A percentile compares a stretch with the other conserved stretches of the same genome.
phyloP scores from a whole-genome alignment of 1,140 invertebrate species.

The Drosophila oshimai region DNA sequence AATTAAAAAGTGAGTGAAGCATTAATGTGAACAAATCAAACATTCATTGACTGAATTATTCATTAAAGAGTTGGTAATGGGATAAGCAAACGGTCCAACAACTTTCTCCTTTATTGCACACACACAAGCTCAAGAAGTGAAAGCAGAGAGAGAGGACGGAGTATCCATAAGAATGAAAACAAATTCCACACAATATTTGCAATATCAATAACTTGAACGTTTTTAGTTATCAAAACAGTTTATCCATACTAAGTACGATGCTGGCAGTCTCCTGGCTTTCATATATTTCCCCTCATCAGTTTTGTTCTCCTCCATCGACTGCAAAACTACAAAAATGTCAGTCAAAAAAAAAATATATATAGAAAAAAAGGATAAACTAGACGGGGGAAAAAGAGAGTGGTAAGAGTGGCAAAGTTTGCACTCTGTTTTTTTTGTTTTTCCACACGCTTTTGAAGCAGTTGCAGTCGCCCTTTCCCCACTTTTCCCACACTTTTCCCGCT shows the following conservation, averaged over 20 bases:
- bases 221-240: conserved; percentile 75
- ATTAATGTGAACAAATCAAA: no score
- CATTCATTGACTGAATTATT: no score
- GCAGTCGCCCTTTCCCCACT: conserved; percentile 13
- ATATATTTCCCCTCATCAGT: background rate
- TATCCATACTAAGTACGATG: conserved; percentile 67
- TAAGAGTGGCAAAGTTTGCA: conserved; percentile 36
- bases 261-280: background rate
- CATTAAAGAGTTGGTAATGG: no score
- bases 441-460: conserved; percentile 20
- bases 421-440: conserved; percentile 40
- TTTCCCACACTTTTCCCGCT: background rate
- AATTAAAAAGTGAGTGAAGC: no score
- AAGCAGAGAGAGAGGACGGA: background rate
- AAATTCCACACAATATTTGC: conserved; percentile 61
- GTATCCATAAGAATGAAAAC: background rate
- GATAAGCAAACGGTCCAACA: background rate
- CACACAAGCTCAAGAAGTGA: background rate
- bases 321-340: conserved; percentile 55
- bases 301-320: conserved; percentile 6
- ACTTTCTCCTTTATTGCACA: background rate
- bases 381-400: background rate
- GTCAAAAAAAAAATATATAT: conserved; percentile 5
- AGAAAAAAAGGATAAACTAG: conserved; percentile 1
- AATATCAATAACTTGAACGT: conserved; percentile 69